These are phyloP conservation scores for Brachystomella parvula DNA, from an alignment of 1,140 invertebrate genomes.

Conservation along the genomic window DNA sequence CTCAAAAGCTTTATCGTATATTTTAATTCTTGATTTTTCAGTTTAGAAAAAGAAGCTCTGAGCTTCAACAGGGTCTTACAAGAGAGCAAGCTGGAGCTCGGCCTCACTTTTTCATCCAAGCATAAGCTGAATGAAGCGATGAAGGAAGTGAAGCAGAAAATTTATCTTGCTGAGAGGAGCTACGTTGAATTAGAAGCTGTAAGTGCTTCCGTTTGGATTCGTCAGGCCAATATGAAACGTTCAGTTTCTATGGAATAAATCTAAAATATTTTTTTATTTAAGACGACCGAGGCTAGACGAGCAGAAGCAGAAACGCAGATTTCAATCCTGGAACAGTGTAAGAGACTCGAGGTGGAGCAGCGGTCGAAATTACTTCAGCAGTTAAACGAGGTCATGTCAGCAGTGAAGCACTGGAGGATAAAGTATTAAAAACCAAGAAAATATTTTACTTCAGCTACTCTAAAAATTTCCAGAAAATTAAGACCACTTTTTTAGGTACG, in stretches of 20 bases:
- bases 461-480: background rate
- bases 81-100: background rate
- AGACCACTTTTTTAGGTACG: conserved; percentile 29
- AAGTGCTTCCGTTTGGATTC: too few species aligned
- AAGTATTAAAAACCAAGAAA: conserved; percentile 36
- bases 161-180: background rate
- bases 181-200: background rate
- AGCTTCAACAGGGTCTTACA: background rate
- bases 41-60: background rate
- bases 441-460: background rate
- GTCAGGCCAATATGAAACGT: background rate
- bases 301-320: conserved; percentile 26
- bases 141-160: background rate
- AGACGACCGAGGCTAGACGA: conserved; percentile 23
- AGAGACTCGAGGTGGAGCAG: conserved; percentile 51
- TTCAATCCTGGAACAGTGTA: conserved; percentile 40
- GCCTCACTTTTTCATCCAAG: background rate
- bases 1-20: background rate
- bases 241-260: background rate
- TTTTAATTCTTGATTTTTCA: background rate
- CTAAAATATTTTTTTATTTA: background rate
- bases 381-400: conserved; percentile 50
- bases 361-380: conserved; percentile 50
- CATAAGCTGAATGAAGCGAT: background rate
- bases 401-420: conserved; percentile 54